These are phyloP conservation scores for Proisotoma minuta DNA, from an alignment of 2,888 invertebrate genomes.

Conservation along the genomic window DNA sequence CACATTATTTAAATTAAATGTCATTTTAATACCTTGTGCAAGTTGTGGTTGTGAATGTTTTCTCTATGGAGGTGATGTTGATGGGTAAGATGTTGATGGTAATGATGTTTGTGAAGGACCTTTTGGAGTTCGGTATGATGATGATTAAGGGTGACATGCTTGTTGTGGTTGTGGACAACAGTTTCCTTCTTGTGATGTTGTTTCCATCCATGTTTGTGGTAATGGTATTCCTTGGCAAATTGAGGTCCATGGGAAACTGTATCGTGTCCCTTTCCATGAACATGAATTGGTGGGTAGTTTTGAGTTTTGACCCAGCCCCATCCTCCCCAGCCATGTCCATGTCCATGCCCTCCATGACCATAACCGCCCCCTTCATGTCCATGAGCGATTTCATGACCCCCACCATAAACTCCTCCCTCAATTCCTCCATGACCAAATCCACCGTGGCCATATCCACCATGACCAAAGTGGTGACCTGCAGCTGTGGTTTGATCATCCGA, in stretches of 20 bases:
- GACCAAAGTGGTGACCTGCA: constrained; percentile 18
- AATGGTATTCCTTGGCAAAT: constrained; percentile 31
- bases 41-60: constrained; percentile 32
- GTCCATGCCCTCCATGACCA: constrained; percentile 6
- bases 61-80: constrained; percentile 37
- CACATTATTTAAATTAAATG: background rate
- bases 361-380: background rate
- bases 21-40: constrained; percentile 20
- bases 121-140: constrained; percentile 13
- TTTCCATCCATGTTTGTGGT: constrained; percentile 27
- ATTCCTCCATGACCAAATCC: background rate
- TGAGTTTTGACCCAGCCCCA: constrained; percentile 33
- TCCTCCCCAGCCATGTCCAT: constrained; percentile 12
- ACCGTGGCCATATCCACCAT: background rate
- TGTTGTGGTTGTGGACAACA: constrained; percentile 9
- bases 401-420: constrained; percentile 1
- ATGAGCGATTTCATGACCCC: constrained; percentile 19
- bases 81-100: constrained; percentile 32
- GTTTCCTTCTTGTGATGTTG: constrained; percentile 12
- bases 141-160: constrained; percentile 16
- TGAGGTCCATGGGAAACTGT: constrained; percentile 27
- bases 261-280: constrained; percentile 28
- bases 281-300: constrained; percentile 33
- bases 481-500: constrained; percentile 34
- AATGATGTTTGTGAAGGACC: constrained; percentile 29